Evolutionary conservation across 2,888 invertebrate species (phyloP), one percentile per base, ranked within the genome.

Genomic region (Cosmia trapezina): DNA sequence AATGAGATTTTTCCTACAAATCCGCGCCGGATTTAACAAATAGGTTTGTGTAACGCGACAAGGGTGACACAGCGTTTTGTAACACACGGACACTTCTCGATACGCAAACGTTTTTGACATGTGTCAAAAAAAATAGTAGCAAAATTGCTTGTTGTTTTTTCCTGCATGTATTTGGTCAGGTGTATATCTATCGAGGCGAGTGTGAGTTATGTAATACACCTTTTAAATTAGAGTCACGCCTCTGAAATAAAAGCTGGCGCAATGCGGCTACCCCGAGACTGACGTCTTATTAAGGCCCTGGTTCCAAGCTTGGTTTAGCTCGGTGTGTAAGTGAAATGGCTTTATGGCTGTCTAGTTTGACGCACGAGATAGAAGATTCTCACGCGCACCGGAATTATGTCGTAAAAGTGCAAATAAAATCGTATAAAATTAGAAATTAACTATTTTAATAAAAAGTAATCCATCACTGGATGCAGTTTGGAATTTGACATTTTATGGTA

Each of bases 11-110:
- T 82, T 74, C 62, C 73, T 73, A 76, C 82, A 86, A 87, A 89
- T 88, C 88, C 87, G 57, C 68, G 70, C 77, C 86, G 84, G 83
- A 80, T 81, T 87, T 85, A 87, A 84, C 83, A 90, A 91, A 91
- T 90, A 86, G 88, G 89, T 88, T 90, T 86, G 78, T 87, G 87
- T 89, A 88, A 90, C 89, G 88, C 89, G 70, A 89, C 78, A 76
- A 79, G 85, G 76, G 83, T 85, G 89, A 80, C 91, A 87, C 70
- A 53, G 22, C 75, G 63, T 71, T 79, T 63, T 45, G 22, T 64
- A 65, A 54, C 43, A 17, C 12, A 19, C 22, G 67, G 76, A 78
- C 61, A 73, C 73, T 70, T 70, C 47, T 45, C 70, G 57, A 68
- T 66, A 73, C 4, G 43, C 19, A 49, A 17, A 41, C 17, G 19